phyloP scores from a whole-genome alignment of 2,888 invertebrate genomes.

The Perizoma flavofasciatum region DNA sequence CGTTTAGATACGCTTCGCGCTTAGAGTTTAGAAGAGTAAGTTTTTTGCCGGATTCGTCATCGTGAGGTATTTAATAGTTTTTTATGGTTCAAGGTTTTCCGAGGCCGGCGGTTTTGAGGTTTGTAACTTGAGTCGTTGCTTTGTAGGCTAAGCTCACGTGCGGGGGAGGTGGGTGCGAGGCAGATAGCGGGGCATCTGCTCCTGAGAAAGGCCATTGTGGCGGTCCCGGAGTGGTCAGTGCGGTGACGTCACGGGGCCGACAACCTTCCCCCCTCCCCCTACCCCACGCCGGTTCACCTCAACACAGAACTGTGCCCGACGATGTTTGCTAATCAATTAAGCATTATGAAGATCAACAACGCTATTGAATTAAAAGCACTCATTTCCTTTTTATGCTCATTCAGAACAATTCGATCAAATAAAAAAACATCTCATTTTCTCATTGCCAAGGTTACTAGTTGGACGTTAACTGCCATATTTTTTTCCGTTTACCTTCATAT shows the following conservation, averaged over 20 bases:
- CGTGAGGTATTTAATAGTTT: conserved; percentile 51
- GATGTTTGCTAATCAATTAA: conserved; percentile 48
- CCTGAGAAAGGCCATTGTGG: conserved; percentile 81
- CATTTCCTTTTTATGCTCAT: conserved; percentile 37
- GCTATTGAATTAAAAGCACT: conserved; percentile 30
- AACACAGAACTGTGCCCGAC: conserved; percentile 44
- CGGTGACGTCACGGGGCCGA: conserved; percentile 82
- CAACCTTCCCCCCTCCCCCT: conserved; percentile 71
- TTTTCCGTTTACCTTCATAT: conserved; percentile 11
- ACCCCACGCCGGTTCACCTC: conserved; percentile 39
- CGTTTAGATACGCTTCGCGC: conserved; percentile 68
- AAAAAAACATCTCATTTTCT: background rate
- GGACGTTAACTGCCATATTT: conserved; percentile 17
- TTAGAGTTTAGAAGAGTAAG: conserved; percentile 67
- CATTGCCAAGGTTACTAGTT: conserved; percentile 31
- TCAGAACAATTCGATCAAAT: conserved; percentile 21
- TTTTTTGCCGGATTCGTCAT: conserved; percentile 64
- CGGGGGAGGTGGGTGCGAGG: conserved; percentile 53
- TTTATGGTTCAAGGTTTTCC: conserved; percentile 46
- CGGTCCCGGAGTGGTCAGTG: conserved; percentile 78
- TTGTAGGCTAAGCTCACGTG: conserved; percentile 48
- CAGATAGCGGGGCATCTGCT: conserved; percentile 76
- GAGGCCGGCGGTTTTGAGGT: conserved; percentile 33
- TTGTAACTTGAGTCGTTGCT: conserved; percentile 40
- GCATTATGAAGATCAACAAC: conserved; percentile 42